Percentiles rank a stretch among this genome's conserved stretches.
These are phyloP conservation scores for Saccostrea echinata DNA, from an alignment of 1,140 invertebrate genomes.

Conservation along the genomic window DNA sequence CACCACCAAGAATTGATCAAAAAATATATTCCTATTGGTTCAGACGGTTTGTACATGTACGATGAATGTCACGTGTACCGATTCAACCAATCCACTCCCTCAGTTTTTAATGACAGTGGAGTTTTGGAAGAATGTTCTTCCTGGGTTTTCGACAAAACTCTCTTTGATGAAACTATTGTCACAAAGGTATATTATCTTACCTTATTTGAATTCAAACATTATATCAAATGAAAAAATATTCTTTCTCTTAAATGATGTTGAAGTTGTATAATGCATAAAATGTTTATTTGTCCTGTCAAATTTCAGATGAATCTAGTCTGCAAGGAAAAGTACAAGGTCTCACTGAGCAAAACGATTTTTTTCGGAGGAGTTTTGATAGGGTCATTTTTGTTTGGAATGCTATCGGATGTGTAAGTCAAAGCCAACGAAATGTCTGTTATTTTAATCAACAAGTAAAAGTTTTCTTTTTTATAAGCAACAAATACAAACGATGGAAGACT, in stretches of 20 bases:
- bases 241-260: too few relatives aligned
- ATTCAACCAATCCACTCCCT: not conserved
- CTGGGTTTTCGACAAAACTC: not conserved
- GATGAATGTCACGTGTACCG: not conserved
- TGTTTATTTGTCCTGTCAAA: too few relatives aligned
- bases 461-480: too few relatives aligned
- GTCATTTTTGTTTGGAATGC: slow-evolving; percentile 87
- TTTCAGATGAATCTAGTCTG: slow-evolving; percentile 88
- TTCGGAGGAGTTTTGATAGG: slow-evolving; percentile 90
- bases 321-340: slow-evolving; percentile 84
- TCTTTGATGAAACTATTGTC: not conserved
- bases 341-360: slow-evolving; percentile 87
- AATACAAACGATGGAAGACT: too few relatives aligned
- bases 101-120: not conserved
- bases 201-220: too few relatives aligned
- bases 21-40: not conserved
- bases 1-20: not conserved
- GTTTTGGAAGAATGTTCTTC: not conserved
- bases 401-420: slow-evolving; percentile 87
- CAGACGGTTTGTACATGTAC: not conserved
- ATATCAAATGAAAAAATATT: too few relatives aligned
- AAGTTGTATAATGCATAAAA: too few relatives aligned
- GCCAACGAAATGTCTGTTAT: too few relatives aligned
- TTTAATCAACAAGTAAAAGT: too few relatives aligned
- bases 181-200: not conserved